These are phyloP conservation scores for Temnopleurus reevesii DNA, from an alignment of 53 echinoderm and acorn worm species.

Conservation along the genomic window DNA sequence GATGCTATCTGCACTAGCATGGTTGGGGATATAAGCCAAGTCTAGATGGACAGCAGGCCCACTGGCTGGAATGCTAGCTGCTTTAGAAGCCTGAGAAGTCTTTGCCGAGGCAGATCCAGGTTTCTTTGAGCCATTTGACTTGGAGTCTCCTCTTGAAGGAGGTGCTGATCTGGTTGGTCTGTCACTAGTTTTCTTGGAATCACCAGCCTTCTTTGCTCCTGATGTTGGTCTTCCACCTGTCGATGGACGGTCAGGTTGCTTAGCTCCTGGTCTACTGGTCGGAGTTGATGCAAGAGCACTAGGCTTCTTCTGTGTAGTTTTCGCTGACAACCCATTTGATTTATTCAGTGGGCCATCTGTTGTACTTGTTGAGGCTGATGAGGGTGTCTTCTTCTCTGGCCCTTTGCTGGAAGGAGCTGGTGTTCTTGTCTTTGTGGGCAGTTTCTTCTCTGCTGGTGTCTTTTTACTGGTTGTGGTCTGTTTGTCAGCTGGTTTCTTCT, in stretches of 20 bases:
- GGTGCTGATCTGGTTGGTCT: conserved; percentile 69
- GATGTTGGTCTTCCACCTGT: conserved; percentile 69
- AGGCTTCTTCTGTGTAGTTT: conserved; percentile 41
- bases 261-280: conserved; percentile 68
- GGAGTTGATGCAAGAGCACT: conserved; percentile 56
- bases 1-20: conserved; percentile 86
- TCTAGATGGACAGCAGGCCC: conserved; percentile 93
- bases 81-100: conserved; percentile 65
- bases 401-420: conserved; percentile 52
- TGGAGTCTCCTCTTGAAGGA: conserved; percentile 70
- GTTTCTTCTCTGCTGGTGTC: conserved; percentile 56
- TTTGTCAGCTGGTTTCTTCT: conserved; percentile 64
- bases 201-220: conserved; percentile 60
- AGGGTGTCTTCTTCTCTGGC: conserved; percentile 39
- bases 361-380: conserved; percentile 17
- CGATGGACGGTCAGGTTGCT: conserved; percentile 68
- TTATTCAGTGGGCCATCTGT: conserved; percentile 30
- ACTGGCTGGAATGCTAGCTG: conserved; percentile 79
- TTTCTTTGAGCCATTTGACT: conserved; percentile 74
- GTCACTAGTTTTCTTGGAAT: conserved; percentile 70
- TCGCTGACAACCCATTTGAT: conserved; percentile 13
- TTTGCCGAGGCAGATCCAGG: conserved; percentile 56
- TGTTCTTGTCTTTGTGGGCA: conserved; percentile 35
- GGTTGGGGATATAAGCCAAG: conserved; percentile 91
- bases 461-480: conserved; percentile 52